phyloP scores from a whole-genome alignment of 2,797 vertebrate species.

The Mionectes olivaceus region DNA sequence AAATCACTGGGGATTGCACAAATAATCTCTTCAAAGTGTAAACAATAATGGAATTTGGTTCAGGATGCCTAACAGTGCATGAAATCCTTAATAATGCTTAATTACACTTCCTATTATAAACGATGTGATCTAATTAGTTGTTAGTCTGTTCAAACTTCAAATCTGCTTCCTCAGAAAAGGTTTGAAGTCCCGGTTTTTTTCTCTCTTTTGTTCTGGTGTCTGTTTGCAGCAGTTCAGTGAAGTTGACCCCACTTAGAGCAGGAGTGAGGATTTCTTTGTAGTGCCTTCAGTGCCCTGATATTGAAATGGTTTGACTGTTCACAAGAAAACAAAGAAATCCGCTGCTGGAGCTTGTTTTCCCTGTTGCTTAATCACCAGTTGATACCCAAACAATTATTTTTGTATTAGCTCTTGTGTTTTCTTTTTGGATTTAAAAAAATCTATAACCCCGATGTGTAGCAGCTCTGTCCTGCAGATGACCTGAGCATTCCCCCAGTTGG shows the following conservation, averaged over 20 bases:
- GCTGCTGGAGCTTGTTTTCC: background rate
- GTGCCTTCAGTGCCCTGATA: background rate
- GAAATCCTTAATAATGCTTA: slow-evolving; percentile 47
- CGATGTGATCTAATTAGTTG: slow-evolving; percentile 4
- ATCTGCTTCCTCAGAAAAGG: background rate
- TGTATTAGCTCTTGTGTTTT: background rate
- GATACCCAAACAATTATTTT: background rate
- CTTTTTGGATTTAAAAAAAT: background rate
- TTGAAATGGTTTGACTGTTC: slow-evolving; percentile 29
- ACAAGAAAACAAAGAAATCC: background rate
- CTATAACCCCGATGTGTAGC: background rate
- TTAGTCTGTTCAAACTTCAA: background rate
- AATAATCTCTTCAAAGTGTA: slow-evolving; percentile 29
- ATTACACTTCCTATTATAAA: slow-evolving; percentile 43
- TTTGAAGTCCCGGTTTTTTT: background rate
- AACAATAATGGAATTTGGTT: slow-evolving; percentile 37
- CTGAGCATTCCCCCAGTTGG: background rate
- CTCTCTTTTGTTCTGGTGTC: background rate
- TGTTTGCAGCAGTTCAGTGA: background rate
- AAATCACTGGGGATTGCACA: background rate
- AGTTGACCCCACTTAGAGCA: background rate
- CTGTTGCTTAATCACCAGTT: background rate
- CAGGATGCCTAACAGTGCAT: slow-evolving; percentile 15
- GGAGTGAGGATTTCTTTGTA: background rate
- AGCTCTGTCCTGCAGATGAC: background rate